A percentile compares a stretch with the other conserved stretches of the same genome.
Evolutionary conservation across 2,888 invertebrate genomes (phyloP).

Genomic region (Xestobium rufovillosum): DNA sequence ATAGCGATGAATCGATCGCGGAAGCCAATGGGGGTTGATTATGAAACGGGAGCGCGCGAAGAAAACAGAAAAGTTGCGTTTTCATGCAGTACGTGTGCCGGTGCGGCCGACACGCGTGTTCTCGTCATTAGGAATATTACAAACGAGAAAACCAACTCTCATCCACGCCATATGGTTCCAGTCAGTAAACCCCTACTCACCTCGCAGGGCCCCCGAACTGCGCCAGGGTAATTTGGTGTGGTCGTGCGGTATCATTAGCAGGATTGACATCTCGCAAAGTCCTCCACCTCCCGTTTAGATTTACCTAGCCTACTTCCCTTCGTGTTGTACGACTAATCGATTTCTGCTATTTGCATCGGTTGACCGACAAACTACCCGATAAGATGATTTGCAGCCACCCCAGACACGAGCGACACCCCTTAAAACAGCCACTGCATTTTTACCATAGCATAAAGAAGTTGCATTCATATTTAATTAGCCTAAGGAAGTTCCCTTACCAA

Average conservation of each 20-base stretch:
- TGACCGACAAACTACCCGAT: conserved; percentile 29
- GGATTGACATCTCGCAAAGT: conserved; percentile 44
- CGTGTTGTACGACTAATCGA: conserved; percentile 25
- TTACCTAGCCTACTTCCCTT: conserved; percentile 31
- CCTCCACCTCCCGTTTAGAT: conserved; percentile 34
- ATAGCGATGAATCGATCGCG: no score
- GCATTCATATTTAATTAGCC: no score
- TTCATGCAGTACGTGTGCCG: conserved; percentile 41
- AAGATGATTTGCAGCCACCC: no score
- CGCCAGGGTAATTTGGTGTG: conserved; percentile 42
- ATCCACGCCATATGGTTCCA: conserved; percentile 43
- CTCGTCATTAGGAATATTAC: conserved; percentile 48
- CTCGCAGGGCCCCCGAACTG: conserved; percentile 11
- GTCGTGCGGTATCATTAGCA: conserved; percentile 46
- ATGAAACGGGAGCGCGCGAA: neutral
- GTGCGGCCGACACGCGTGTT: conserved; percentile 36
- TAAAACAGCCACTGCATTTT: no score
- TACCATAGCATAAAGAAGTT: no score
- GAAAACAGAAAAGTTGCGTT: conserved; percentile 39
- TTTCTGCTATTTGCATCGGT: conserved; percentile 25
- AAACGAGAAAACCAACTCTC: conserved; percentile 46
- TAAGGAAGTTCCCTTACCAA: no score
- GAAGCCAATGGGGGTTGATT: no score
- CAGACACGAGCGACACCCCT: no score
- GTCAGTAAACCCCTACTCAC: conserved; percentile 29